phyloP scores from a whole-genome alignment of 1,140 invertebrate genomes.

The Mizuhopecten yessoensis region DNA sequence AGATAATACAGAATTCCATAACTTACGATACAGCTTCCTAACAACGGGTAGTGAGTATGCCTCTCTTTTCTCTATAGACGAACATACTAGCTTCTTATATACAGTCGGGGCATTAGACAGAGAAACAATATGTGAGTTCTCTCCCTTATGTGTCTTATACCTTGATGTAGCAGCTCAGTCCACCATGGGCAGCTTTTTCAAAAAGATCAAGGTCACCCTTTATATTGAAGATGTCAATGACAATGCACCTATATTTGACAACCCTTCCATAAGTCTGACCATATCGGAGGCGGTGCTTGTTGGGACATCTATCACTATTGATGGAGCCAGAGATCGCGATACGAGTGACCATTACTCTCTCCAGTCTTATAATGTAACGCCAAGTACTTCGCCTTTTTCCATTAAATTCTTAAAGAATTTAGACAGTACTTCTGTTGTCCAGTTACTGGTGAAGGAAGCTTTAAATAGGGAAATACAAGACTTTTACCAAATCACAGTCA shows the following conservation, averaged over 20 bases:
- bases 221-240: slow-evolving; percentile 78
- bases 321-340: slow-evolving; percentile 76
- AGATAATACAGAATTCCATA: slow-evolving; percentile 61
- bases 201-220: slow-evolving; percentile 69
- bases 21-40: slow-evolving; percentile 72
- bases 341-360: slow-evolving; percentile 71
- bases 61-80: slow-evolving; percentile 76
- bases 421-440: slow-evolving; percentile 73
- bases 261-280: slow-evolving; percentile 62
- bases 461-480: slow-evolving; percentile 72
- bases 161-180: slow-evolving; percentile 74
- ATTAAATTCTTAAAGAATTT: slow-evolving; percentile 72
- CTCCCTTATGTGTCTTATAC: slow-evolving; percentile 64
- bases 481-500: slow-evolving; percentile 87
- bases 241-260: slow-evolving; percentile 75
- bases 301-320: slow-evolving; percentile 69
- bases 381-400: slow-evolving; percentile 67
- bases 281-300: slow-evolving; percentile 76
- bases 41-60: slow-evolving; percentile 82
- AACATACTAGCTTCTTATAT: slow-evolving; percentile 67
- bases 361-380: slow-evolving; percentile 68
- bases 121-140: slow-evolving; percentile 76
- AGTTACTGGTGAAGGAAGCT: slow-evolving; percentile 68
- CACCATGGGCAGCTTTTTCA: slow-evolving; percentile 69
- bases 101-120: slow-evolving; percentile 71